Conservation (phyloP, 2,888 invertebrate genomes). For the Sylvicola cinctus region DNA sequence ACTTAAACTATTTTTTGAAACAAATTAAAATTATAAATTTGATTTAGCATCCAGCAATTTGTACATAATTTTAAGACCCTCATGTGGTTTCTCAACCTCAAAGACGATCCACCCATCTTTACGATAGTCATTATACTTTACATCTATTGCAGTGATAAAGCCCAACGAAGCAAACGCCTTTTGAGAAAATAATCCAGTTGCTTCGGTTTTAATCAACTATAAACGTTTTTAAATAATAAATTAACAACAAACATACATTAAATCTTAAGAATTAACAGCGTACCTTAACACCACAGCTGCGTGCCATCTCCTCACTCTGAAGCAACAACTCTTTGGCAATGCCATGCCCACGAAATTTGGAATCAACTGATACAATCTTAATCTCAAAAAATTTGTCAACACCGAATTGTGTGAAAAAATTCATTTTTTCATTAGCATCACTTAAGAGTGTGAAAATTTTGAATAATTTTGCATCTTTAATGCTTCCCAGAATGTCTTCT, state of each 20-base stretch:
- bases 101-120: constrained; percentile 36
- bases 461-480: constrained; percentile 49
- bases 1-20: too few relatives aligned
- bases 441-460: constrained; percentile 60
- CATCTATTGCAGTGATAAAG: constrained; percentile 37
- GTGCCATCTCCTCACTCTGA: constrained; percentile 43
- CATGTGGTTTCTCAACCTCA: constrained; percentile 38
- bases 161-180: constrained; percentile 48
- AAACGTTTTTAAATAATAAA: constrained; percentile 5
- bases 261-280: constrained; percentile 3
- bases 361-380: constrained; percentile 57
- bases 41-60: constrained; percentile 10
- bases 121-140: constrained; percentile 48
- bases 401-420: constrained; percentile 43
- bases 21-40: too few relatives aligned
- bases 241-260: background rate
- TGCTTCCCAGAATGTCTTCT: constrained; percentile 33
- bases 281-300: constrained; percentile 47
- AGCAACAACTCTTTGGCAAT: constrained; percentile 50
- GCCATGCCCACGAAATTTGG: constrained; percentile 44
- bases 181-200: constrained; percentile 61
- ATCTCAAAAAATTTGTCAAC: constrained; percentile 58
- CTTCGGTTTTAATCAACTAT: constrained; percentile 60
- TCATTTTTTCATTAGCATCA: constrained; percentile 41
- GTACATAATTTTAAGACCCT: constrained; percentile 45